Evolutionary conservation across 2,113 vertebrate genomes (phyloP).

Genomic region (Lycocorax pyrrhopterus): DNA sequence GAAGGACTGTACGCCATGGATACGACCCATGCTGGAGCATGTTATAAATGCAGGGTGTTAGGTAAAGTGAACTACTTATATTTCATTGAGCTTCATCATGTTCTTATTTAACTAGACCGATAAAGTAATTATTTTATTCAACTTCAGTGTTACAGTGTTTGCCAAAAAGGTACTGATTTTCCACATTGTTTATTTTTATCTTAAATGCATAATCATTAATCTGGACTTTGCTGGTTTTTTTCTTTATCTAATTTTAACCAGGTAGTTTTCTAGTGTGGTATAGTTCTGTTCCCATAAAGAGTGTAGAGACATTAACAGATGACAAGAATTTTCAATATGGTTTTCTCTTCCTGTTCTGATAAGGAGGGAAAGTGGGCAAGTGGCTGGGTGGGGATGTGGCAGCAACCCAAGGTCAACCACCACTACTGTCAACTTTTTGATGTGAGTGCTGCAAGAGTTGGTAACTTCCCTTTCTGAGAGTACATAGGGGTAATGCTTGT

Average conservation of each 20-base stretch:
- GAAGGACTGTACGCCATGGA: not conserved
- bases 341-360: not conserved
- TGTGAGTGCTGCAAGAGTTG: not conserved
- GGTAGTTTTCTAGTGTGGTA: not conserved
- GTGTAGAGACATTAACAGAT: not conserved
- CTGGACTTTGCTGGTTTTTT: not conserved
- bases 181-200: not conserved
- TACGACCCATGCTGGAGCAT: not conserved
- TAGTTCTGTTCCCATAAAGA: not conserved
- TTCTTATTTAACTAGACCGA: not conserved
- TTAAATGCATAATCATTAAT: not conserved
- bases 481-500: not conserved
- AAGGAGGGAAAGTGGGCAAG: not conserved
- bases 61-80: not conserved
- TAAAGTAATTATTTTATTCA: not conserved
- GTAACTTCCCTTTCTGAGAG: not conserved
- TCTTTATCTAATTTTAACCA: not conserved
- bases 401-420: not conserved
- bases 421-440: not conserved
- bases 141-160: not conserved
- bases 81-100: not conserved
- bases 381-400: fast-evolving
- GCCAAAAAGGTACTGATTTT: not conserved
- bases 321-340: not conserved
- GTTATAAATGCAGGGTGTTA: not conserved